phyloP scores from a whole-genome alignment of 2,113 vertebrate genomes.

The Diglossa brunneiventris region DNA sequence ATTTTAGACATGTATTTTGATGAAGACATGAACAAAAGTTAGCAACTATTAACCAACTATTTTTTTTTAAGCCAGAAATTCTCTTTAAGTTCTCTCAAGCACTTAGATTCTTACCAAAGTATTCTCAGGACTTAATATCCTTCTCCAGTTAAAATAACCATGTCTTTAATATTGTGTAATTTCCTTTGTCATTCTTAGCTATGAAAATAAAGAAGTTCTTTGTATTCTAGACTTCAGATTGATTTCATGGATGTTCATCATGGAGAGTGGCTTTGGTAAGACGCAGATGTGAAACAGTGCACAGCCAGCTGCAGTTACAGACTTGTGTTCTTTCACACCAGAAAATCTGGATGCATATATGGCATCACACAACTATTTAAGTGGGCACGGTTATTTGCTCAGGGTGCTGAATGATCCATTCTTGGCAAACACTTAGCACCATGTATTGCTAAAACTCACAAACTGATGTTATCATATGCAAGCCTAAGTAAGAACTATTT shows the following conservation, averaged over 20 bases:
- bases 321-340: slow-evolving; percentile 64
- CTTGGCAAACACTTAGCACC: slow-evolving; percentile 25
- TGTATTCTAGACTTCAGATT: slow-evolving; percentile 39
- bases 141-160: slow-evolving; percentile 28
- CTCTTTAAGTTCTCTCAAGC: background rate
- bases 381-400: slow-evolving; percentile 5
- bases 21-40: background rate
- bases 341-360: slow-evolving; percentile 47
- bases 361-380: slow-evolving; percentile 47
- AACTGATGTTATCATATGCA: slow-evolving; percentile 30
- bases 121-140: background rate
- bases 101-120: background rate
- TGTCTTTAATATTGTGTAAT: slow-evolving; percentile 23
- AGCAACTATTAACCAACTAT: background rate
- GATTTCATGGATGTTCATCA: slow-evolving; percentile 55
- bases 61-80: background rate
- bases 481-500: slow-evolving; percentile 24
- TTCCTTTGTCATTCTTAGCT: slow-evolving; percentile 12
- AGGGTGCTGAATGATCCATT: slow-evolving; percentile 30
- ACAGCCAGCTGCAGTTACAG: slow-evolving; percentile 59
- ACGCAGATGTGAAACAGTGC: slow-evolving; percentile 23
- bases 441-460: slow-evolving; percentile 34
- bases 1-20: background rate
- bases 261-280: slow-evolving; percentile 12
- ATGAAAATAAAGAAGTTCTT: slow-evolving; percentile 42